These are phyloP conservation scores for Clupea harengus DNA, from an alignment of 2,113 vertebrate genomes.

Conservation along the genomic window DNA sequence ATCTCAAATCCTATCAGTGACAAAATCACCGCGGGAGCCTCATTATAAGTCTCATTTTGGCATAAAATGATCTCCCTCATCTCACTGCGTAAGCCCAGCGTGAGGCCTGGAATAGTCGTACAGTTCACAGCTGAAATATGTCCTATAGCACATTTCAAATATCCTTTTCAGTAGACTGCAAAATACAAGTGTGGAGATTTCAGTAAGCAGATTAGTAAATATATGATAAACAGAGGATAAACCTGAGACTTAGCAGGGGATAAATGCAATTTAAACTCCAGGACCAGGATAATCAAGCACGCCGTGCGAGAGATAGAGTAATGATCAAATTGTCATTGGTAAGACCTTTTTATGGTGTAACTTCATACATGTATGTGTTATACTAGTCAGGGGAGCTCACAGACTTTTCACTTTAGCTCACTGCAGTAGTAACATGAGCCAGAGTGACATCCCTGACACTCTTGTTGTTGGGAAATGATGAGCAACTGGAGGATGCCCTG, in stretches of 20 bases:
- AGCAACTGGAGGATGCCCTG: not conserved
- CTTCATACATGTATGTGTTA: not conserved
- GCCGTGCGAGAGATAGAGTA: constrained; percentile 16
- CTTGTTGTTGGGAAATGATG: not conserved
- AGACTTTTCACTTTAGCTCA: not conserved
- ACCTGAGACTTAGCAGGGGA: not conserved
- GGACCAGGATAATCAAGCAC: not conserved
- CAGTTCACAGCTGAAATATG: not conserved
- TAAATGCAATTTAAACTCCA: not conserved
- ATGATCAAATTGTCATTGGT: constrained; percentile 15
- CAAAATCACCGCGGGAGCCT: not conserved
- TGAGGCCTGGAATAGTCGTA: not conserved
- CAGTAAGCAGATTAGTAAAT: not conserved
- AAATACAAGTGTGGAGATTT: not conserved
- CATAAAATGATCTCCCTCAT: not conserved
- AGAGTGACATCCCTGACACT: not conserved
- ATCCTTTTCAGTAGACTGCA: not conserved
- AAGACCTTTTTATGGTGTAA: not conserved
- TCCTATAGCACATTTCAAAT: not conserved
- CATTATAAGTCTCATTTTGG: not conserved
- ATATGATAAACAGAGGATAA: not conserved
- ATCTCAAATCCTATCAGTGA: not conserved
- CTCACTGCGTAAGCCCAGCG: not conserved
- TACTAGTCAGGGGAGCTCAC: not conserved
- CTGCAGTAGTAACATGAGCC: not conserved